Evolutionary conservation across 2,797 vertebrate genomes (phyloP), one percentile per base, ranked within the genome.

Genomic region (Triplophysa bombifrons): DNA sequence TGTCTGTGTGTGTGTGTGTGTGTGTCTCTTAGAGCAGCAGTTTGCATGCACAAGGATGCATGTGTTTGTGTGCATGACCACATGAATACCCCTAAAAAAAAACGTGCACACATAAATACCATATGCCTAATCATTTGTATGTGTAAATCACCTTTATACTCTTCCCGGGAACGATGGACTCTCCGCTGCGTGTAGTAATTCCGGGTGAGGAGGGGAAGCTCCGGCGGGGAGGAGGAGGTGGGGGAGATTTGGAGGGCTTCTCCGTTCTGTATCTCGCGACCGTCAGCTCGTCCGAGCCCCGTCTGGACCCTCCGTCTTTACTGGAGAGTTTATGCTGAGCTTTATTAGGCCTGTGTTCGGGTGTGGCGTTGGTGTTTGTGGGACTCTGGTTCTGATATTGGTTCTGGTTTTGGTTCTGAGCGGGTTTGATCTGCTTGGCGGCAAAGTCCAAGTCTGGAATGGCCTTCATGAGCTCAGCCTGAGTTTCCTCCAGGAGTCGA

Each of bases 381-480:
- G 88, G 88, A 2, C 50, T 55, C 38, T 72, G 74, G 60, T 51
- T 80, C 55, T 72, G 82, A 55, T 14, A 76, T 55, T 81, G 83
- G 25, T 67, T 71, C 30, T 80, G 84, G 17, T 75, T 76, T 72
- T 83, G 84, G 58, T 83, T 84, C 60, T 84, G 85, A 12, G 74
- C 19, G 12, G 92, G 86, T 48, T 93, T 92, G 79, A 97, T 96
- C 90, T 96, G 95, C 90, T 97, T 98, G 90, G 96, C 96, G 0
- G 96, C 96, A 72, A 98, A 98, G 80, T 98, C 97, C 90, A 99
- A 92, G 90, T 99, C 97, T 0, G 97, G 97, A 79, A 99, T 99
- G 82, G 98, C 97, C 89, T 99, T 99, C 95, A 99, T 95, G 41
- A 99, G 92, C 91, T 99, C 97, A 0, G 96, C 98, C 86, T 99